A percentile compares a stretch with the other conserved stretches of the same genome.
Evolutionary conservation across 1,140 invertebrate genomes (phyloP).

Genomic region (Achroia grisella): DNA sequence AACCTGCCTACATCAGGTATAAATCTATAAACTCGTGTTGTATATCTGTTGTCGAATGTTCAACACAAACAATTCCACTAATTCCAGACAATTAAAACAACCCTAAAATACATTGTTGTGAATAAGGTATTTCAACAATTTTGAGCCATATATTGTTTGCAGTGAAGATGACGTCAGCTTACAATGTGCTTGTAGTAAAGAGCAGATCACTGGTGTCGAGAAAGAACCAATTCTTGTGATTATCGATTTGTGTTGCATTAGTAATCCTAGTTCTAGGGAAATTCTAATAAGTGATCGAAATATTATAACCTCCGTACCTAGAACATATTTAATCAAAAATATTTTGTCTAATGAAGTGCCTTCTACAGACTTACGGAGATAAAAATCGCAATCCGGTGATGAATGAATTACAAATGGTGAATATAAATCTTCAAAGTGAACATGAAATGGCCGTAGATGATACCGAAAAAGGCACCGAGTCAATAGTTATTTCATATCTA

Average conservation of each 20-base stretch:
- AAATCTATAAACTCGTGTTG: slow-evolving; percentile 10
- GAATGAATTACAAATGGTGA: slow-evolving; percentile 33
- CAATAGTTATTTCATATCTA: slow-evolving; percentile 37
- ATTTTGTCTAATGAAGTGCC: no score
- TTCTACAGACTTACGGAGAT: background rate
- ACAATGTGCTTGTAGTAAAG: slow-evolving; percentile 20
- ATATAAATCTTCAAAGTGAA: slow-evolving; percentile 42
- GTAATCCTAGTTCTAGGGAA: slow-evolving; percentile 31
- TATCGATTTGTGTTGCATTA: slow-evolving; percentile 24
- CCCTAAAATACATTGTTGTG: slow-evolving; percentile 3
- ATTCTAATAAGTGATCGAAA: slow-evolving; percentile 19
- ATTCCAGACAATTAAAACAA: slow-evolving; percentile 15
- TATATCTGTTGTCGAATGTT: slow-evolving; percentile 7
- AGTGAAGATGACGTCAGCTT: slow-evolving; percentile 31
- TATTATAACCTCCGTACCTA: slow-evolving; percentile 7
- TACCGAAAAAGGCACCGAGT: slow-evolving; percentile 22
- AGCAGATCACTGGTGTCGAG: slow-evolving; percentile 8
- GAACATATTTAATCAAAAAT: no score
- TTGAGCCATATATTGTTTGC: slow-evolving; percentile 37
- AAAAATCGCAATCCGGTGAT: slow-evolving; percentile 17
- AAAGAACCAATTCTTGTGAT: slow-evolving; percentile 32
- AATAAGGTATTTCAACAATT: slow-evolving; percentile 12
- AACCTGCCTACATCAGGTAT: slow-evolving; percentile 28
- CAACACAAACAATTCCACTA: slow-evolving; percentile 25
- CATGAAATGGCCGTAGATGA: slow-evolving; percentile 24